phyloP scores from a whole-genome alignment of 1,140 invertebrate genomes.

The Tetragonula clypearis region DNA sequence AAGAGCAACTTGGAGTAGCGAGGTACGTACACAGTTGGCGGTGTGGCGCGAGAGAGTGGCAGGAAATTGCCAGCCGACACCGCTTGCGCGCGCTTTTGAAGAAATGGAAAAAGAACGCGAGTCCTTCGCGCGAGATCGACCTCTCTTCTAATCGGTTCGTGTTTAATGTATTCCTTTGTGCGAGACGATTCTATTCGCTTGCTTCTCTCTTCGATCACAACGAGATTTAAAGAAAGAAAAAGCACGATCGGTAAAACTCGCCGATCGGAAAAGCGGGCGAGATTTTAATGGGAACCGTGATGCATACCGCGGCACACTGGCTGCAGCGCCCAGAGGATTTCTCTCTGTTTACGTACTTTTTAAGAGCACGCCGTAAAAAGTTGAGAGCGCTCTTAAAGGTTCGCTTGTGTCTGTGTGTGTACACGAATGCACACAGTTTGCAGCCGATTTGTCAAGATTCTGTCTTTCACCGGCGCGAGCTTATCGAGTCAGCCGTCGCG shows the following conservation, averaged over 20 bases:
- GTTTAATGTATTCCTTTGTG: neutral
- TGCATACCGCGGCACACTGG: neutral
- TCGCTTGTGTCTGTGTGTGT: neutral
- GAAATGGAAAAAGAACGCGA: neutral
- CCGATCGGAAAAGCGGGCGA: neutral
- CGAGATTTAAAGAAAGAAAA: neutral
- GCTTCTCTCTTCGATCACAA: neutral
- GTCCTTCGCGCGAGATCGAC: neutral
- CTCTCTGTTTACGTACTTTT: constrained; percentile 14
- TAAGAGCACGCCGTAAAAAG: constrained; percentile 4
- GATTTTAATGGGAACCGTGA: neutral
- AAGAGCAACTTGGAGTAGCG: neutral
- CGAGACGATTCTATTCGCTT: neutral
- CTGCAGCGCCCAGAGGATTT: neutral
- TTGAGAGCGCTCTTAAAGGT: constrained; percentile 2
- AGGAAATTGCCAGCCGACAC: neutral
- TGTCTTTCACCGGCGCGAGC: neutral
- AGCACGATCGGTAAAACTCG: neutral
- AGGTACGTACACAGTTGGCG: neutral
- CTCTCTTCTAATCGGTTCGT: neutral
- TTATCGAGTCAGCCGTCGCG: neutral
- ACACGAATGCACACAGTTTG: neutral
- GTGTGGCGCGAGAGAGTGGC: neutral
- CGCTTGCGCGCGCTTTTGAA: neutral
- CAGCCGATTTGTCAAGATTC: constrained; percentile 20